Evolutionary conservation across 1,140 invertebrate species (phyloP), one percentile per base, ranked within the genome.

Genomic region (Gonatopus flavifemur): DNA sequence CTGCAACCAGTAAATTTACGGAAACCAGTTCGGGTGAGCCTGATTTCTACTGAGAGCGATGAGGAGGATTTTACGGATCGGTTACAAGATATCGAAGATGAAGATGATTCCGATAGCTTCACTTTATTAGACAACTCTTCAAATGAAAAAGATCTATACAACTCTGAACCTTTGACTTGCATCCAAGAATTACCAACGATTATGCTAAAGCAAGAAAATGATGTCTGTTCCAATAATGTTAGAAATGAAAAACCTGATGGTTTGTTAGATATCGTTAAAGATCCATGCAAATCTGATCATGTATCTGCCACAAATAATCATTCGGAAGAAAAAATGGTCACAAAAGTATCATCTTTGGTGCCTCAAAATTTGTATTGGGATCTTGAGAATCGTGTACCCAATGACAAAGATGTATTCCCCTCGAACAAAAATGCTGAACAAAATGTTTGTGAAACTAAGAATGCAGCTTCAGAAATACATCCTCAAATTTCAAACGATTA

Each of bases 21-120:
- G 12, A 57, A 70, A 36, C 71, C 71, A 10, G 49, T 70, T 5
- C 49, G 63, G 6, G 55, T 74, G 3, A 69, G 68, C 3, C 20
- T 69, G n/a, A 30, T 62, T 39, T 44, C 52, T 31, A 55, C 24
- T 35, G 61, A 63, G 10, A 57, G 39, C 6, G 65, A 69, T 13
- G 67, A 69, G n/a, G 69, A 69, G 22, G 57, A 64, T 18, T 37
- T 44, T 2, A n/a, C n/a, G n/a, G n/a, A n/a, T n/a, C n/a, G 50
- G 53, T 28, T 49, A 52, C n/a, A n/a, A 20, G 57, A 60, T 42
- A 55, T 59, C 31, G 59, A 66, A 3, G 60, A 48, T 20, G 64
- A 69, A 16, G 58, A 70, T 18, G 60, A 67, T 32, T 35, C 20
- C 8, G 59, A 67, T 28, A 66, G 18, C 9, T 43, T 19, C 49